Conservation (phyloP, 2,797 vertebrate genomes). For the Telmatherina bonti region DNA sequence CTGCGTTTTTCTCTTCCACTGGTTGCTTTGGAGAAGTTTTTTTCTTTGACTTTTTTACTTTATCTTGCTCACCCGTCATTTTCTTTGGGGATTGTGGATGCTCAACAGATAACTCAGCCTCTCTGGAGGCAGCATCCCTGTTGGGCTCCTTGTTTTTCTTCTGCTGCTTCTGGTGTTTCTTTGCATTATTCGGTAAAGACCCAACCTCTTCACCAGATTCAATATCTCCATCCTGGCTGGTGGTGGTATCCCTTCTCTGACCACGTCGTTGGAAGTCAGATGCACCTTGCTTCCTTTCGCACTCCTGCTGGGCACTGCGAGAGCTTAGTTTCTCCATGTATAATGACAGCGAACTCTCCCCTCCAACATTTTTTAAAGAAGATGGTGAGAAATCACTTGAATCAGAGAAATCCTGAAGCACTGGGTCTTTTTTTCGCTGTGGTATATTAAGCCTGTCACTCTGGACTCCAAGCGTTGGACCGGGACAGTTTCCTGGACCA, state of each 20-base stretch:
- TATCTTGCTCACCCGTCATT: constrained; percentile 61
- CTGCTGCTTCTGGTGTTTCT: constrained; percentile 71
- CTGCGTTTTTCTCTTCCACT: constrained; percentile 45
- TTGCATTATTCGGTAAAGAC: constrained; percentile 41
- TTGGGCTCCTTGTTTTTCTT: constrained; percentile 64
- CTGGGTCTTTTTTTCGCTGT: constrained; percentile 59
- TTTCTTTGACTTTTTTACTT: constrained; percentile 72
- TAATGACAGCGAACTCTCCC: constrained; percentile 73
- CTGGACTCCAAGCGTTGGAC: constrained; percentile 56
- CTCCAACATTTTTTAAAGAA: constrained; percentile 62
- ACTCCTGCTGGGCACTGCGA: constrained; percentile 53
- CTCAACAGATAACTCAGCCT: constrained; percentile 12
- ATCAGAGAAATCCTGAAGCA: constrained; percentile 63
- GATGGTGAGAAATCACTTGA: constrained; percentile 78
- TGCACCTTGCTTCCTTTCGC: constrained; percentile 42
- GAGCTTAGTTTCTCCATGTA: constrained; percentile 74
- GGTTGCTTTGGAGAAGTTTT: constrained; percentile 66
- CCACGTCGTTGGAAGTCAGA: constrained; percentile 54
- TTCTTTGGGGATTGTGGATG: constrained; percentile 43
- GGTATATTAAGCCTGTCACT: constrained; percentile 63
- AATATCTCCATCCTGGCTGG: constrained; percentile 79
- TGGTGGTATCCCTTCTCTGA: constrained; percentile 71
- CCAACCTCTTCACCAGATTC: constrained; percentile 74
- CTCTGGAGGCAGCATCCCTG: constrained; percentile 44
- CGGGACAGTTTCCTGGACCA: constrained; percentile 50